Percentiles rank a stretch among this genome's conserved stretches.
phyloP scores from a whole-genome alignment of 2,113 vertebrate species.

The Cathartes aura region DNA sequence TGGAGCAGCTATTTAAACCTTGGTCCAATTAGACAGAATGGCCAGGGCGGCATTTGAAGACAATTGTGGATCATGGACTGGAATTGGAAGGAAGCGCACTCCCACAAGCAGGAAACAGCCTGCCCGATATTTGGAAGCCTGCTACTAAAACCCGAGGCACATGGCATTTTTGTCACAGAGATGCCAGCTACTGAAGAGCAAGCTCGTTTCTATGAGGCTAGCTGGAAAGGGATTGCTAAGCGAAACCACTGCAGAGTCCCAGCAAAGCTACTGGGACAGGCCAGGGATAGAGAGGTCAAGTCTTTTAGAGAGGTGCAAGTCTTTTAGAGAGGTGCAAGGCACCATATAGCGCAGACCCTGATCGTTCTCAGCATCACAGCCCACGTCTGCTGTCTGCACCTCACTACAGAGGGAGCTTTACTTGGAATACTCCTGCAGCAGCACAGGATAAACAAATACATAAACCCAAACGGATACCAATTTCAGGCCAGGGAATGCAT shows the following conservation, averaged over 20 bases:
- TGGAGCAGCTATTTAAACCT: not conserved
- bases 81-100: not conserved
- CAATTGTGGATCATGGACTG: not conserved
- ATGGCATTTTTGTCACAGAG: not conserved
- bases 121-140: not conserved
- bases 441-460: not conserved
- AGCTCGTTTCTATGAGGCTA: not conserved
- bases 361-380: not conserved
- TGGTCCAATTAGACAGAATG: not conserved
- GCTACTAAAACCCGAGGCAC: not conserved
- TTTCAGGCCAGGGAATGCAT: not conserved
- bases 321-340: not conserved
- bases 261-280: not conserved
- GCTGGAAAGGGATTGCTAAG: not conserved
- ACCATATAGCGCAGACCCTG: not conserved
- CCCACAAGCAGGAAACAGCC: not conserved
- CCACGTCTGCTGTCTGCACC: fast-evolving
- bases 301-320: not conserved
- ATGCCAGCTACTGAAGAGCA: not conserved
- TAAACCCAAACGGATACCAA: not conserved
- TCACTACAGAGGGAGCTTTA: not conserved
- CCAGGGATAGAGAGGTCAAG: not conserved
- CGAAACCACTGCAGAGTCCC: not conserved
- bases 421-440: not conserved
- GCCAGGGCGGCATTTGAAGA: not conserved